phyloP scores from a whole-genome alignment of 1,140 invertebrate species.

The Oedothorax gibbosus region DNA sequence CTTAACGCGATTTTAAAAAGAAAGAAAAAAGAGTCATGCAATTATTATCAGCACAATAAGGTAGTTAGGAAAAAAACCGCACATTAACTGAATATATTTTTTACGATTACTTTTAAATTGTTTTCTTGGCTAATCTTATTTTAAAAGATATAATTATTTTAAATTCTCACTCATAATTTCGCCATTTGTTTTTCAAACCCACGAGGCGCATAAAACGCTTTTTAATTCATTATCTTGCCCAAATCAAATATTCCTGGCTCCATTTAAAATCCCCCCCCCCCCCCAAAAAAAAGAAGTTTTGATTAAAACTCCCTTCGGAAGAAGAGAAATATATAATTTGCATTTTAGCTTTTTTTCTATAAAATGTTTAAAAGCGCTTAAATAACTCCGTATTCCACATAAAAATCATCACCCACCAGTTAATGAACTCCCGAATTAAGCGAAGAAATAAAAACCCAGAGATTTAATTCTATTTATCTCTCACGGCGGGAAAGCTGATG shows the following conservation, averaged over 20 bases:
- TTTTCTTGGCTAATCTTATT: too few species aligned
- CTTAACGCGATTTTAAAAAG: too few species aligned
- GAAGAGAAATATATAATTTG: constrained; percentile 16
- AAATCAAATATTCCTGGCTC: background rate
- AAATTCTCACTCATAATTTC: too few species aligned
- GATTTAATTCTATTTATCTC: constrained; percentile 34
- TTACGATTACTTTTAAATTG: too few species aligned
- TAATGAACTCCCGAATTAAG: constrained; percentile 42
- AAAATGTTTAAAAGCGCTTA: constrained; percentile 20
- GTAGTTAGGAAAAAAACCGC: too few species aligned
- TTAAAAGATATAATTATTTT: too few species aligned
- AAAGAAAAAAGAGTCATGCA: too few species aligned
- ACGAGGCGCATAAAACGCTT: background rate
- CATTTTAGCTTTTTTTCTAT: constrained; percentile 14
- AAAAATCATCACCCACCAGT: constrained; percentile 30
- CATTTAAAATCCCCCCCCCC: background rate
- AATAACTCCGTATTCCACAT: constrained; percentile 40
- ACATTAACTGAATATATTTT: too few species aligned
- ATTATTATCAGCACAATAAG: too few species aligned
- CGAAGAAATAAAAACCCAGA: constrained; percentile 20
- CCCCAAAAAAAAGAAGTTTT: constrained; percentile 5
- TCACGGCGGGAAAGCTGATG: background rate
- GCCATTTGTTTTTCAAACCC: too few species aligned
- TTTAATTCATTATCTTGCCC: constrained; percentile 13
- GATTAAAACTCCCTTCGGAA: constrained; percentile 18